These are phyloP conservation scores for Romanogobio albipinnatus DNA, from an alignment of 2,113 vertebrate species.

Conservation along the genomic window DNA sequence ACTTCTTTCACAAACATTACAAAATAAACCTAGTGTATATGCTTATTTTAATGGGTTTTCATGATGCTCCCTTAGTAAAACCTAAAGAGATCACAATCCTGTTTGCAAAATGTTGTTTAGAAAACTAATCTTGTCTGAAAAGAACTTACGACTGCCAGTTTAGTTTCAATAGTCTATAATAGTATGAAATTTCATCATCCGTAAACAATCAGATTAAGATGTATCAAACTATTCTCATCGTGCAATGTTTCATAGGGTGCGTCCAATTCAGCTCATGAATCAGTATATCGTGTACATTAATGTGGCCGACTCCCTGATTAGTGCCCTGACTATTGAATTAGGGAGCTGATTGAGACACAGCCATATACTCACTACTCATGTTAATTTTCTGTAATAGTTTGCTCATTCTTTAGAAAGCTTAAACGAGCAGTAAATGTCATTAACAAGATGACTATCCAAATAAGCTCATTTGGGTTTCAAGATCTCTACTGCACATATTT, in stretches of 20 bases:
- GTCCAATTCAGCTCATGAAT: too few species aligned
- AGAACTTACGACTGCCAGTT: neutral
- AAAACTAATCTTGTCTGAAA: neutral
- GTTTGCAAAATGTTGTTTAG: neutral
- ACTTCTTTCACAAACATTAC: too few species aligned
- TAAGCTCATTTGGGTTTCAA: neutral
- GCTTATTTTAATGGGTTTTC: neutral
- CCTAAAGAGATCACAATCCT: neutral
- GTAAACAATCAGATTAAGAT: constrained; percentile 3
- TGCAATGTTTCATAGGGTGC: neutral
- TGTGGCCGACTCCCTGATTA: too few species aligned
- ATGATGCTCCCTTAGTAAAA: neutral
- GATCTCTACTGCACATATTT: constrained; percentile 9
- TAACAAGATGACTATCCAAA: constrained; percentile 21
- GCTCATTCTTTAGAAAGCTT: neutral
- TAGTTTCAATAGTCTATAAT: neutral
- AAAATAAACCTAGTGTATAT: too few species aligned
- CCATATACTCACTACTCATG: neutral
- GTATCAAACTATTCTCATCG: neutral
- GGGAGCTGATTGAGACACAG: too few species aligned
- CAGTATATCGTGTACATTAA: too few species aligned
- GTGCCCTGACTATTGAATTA: too few species aligned
- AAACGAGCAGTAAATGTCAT: neutral
- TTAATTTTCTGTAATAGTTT: neutral
- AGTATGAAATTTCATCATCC: neutral